Evolutionary conservation across 2,113 vertebrate genomes (phyloP), one percentile per base, ranked within the genome.

Genomic region (Montifringilla adamsi): DNA sequence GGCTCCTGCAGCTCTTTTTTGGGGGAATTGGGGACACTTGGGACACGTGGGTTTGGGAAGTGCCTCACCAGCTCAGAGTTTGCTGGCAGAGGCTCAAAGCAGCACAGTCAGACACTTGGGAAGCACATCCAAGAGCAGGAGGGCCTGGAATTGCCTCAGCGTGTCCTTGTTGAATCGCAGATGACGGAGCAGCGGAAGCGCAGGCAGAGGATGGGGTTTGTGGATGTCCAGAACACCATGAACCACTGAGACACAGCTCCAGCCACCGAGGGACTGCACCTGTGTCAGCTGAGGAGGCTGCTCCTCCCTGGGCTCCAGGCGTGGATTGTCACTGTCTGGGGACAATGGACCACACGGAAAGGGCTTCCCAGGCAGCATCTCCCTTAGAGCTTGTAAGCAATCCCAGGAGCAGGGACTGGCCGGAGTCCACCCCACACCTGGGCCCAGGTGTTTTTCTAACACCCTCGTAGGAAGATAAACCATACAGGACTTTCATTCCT

Each of bases 131-230:
- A 58, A 17, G 46, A 70, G 22, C 13, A 16, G 47, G 19, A n/a
- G 27, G 64, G 16, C 7, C 66, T 13, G 52, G 19, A 2, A 24
- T 53, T 20, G 22, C 67, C 94, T 89, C 24, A 66, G 39, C 18
- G 1, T 92, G 83, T 92, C 82, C 84, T 53, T 56, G 68, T 95
- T 66, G 94, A 39, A 39, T 87, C 69, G 52, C 33, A 99, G 99
- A 99, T 99, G 99, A 99, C 99, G 0, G 99, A 99, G 97, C 99
- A 99, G 97, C 98, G 99, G 97, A 99, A 99, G 96, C 98, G 99
- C 95, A 97, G 99, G 85, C 99, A 99, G 79, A 98, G 99, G 92
- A 98, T 99, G 98, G 99, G 99, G 39, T 99, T 99, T 33, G 99
- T 98, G 56, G 99, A 99, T 9, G 99, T 98, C 28, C 99, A 99